Conservation (phyloP, 2,797 vertebrate species). For the Amblyopsis hoosieri region DNA sequence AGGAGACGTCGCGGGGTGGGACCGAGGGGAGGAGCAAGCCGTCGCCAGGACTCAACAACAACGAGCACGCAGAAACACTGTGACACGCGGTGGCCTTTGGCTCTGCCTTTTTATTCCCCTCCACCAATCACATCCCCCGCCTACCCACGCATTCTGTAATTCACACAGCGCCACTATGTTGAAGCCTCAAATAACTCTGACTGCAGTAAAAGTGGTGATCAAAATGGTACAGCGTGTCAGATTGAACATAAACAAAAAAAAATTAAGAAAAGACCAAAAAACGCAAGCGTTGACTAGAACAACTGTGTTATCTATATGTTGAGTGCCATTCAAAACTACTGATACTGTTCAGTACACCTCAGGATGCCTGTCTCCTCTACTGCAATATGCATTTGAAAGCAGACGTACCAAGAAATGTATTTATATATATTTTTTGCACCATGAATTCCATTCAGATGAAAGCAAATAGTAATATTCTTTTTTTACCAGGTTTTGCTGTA, state of each 20-base stretch:
- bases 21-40: conserved; percentile 82
- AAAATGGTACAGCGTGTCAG: neutral
- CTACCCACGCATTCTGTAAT: neutral
- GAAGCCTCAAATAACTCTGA: conserved; percentile 33
- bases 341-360: conserved; percentile 37
- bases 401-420: conserved; percentile 36
- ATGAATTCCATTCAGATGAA: conserved; percentile 19
- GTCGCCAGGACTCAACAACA: conserved; percentile 84
- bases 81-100: conserved; percentile 45
- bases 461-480: conserved; percentile 20
- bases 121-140: no score
- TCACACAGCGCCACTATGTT: conserved; percentile 21
- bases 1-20: conserved; percentile 79
- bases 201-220: neutral
- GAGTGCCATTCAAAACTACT: conserved; percentile 43
- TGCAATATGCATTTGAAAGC: conserved; percentile 46
- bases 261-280: neutral
- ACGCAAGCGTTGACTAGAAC: neutral
- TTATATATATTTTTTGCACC: conserved; percentile 21
- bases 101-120: neutral
- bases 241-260: neutral
- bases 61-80: conserved; percentile 77
- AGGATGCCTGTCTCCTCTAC: conserved; percentile 49
- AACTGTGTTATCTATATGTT: conserved; percentile 26
- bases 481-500: conserved; percentile 26